These are phyloP conservation scores for Drosophila saltans DNA, from an alignment of 1,140 invertebrate genomes.

Conservation along the genomic window DNA sequence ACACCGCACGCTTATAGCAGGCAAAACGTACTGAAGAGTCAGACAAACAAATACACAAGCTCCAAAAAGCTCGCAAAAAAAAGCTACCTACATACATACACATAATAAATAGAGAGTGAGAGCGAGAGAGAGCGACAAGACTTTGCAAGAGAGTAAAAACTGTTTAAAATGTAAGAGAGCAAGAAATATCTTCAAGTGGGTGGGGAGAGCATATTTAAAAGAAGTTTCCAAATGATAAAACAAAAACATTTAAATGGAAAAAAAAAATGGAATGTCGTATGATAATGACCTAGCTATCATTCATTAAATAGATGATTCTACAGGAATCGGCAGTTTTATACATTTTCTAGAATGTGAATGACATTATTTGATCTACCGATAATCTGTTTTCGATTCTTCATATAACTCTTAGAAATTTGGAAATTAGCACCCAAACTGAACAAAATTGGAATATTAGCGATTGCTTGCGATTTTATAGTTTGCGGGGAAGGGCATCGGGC, in stretches of 20 bases:
- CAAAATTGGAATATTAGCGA: too few relatives aligned
- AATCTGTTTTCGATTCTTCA: too few relatives aligned
- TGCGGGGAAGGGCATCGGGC: too few relatives aligned
- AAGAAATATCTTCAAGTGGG: constrained; percentile 1
- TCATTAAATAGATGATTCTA: too few relatives aligned
- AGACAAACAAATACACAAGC: constrained; percentile 2
- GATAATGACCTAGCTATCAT: background rate
- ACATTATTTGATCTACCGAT: too few relatives aligned
- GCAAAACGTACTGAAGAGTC: constrained; percentile 55
- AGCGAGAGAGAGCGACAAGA: constrained; percentile 19
- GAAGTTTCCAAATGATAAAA: constrained; percentile 18
- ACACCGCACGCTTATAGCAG: constrained; percentile 56
- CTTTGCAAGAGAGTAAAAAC: constrained; percentile 6
- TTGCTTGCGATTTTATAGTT: too few relatives aligned
- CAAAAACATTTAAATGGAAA: background rate
- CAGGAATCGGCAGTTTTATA: too few relatives aligned
- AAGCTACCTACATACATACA: constrained; percentile 33
- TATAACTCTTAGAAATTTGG: too few relatives aligned
- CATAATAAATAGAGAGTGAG: constrained; percentile 12
- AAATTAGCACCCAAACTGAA: too few relatives aligned
- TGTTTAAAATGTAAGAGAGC: background rate
- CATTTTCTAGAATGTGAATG: too few relatives aligned
- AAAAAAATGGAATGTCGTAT: background rate
- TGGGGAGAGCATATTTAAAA: background rate
- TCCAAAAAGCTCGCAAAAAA: constrained; percentile 34